phyloP scores from a whole-genome alignment of 30 jellyfish, hydroid and myxozoan species.

The Aurelia aurita region DNA sequence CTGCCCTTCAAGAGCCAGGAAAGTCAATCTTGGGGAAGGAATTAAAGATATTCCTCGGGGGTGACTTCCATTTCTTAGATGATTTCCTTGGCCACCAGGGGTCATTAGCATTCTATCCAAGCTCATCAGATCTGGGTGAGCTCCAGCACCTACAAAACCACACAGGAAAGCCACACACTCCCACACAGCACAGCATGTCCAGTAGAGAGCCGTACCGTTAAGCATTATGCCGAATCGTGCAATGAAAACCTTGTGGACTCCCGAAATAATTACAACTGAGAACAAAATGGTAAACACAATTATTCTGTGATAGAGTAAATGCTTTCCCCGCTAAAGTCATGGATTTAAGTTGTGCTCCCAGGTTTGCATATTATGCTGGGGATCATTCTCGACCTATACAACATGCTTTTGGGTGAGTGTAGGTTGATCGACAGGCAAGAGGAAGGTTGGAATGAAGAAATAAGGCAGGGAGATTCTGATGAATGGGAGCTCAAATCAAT shows the following conservation, averaged over 20 bases:
- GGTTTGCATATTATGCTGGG: constrained; percentile 13
- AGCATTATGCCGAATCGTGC: background rate
- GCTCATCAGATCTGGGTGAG: background rate
- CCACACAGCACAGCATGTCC: background rate
- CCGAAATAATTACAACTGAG: background rate
- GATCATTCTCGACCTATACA: background rate
- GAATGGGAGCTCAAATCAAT: background rate
- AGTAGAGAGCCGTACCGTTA: background rate
- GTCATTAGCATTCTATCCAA: background rate
- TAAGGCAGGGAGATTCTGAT: background rate
- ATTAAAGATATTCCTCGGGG: background rate
- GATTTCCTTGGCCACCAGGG: constrained; percentile 14
- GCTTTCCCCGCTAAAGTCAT: constrained; percentile 2
- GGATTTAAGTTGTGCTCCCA: background rate
- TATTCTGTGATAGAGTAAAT: background rate
- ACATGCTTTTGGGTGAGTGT: background rate
- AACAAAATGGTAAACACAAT: constrained; percentile 1
- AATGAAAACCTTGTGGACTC: background rate
- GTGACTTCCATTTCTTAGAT: constrained; percentile 4
- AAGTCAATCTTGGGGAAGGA: constrained; percentile 24
- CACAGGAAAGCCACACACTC: constrained; percentile 8
- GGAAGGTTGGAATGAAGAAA: background rate
- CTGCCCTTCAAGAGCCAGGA: constrained; percentile 20
- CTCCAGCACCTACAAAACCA: constrained; percentile 12
- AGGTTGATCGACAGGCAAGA: background rate